Evolutionary conservation across 1,140 invertebrate species (phyloP), one percentile per base, ranked within the genome.

Genomic region (Monomorium pharaonis): DNA sequence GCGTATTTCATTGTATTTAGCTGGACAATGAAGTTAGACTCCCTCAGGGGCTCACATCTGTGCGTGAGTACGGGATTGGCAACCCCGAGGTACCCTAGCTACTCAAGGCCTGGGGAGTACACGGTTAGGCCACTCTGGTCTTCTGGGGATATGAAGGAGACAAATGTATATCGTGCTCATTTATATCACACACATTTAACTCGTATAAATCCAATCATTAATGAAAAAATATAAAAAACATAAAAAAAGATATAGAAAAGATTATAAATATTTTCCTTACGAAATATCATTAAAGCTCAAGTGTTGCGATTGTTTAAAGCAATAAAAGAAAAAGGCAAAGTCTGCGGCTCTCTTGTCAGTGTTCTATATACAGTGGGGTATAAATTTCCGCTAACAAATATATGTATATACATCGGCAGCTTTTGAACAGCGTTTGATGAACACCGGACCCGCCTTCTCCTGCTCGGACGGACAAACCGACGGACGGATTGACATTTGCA

Each of bases 401-500:
- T 60, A 30, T 63, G n/a, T 37, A 42, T 65, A 42, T 42, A 80
- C 47, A 33, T 16, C 18, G 67, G 7, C 21, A 69, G 76, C 65
- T 63, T 83, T 83, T 84, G 77, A 83, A 63, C 63, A 84, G 47
- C 87, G 88, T 91, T 90, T 91, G 89, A 91, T 88, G 89, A 77
- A 86, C 85, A 86, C 63, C 76, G 76, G 89, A 60, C 80, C 67
- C 75, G 78, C 84, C 86, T 81, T 80, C 76, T 89, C 70, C 58
- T 75, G 54, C 54, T 37, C 86, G 87, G 85, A 87, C 85, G 88
- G 81, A 81, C 88, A 56, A 77, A 70, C 87, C 72, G 87, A 92
- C 89, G 91, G 90, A 92, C 87, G 89, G 89, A 85, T 88, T 93
- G 92, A 91, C 91, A 93, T 93, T 92, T 93, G 92, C 92, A 93